These are phyloP conservation scores for Heliconius cydno DNA, from an alignment of 2,888 invertebrate genomes.

Conservation along the genomic window DNA sequence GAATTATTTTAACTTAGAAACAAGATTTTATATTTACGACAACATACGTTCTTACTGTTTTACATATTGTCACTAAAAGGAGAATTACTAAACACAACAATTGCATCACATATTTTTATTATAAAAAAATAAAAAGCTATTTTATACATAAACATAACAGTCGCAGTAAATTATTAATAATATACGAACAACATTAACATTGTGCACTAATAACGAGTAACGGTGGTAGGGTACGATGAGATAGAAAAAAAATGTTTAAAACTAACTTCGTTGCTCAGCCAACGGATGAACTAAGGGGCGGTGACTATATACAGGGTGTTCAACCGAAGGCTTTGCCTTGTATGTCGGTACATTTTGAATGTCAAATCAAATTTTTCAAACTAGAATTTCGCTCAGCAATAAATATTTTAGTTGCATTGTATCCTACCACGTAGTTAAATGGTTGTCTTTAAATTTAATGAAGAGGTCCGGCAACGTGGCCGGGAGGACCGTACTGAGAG, in stretches of 20 bases:
- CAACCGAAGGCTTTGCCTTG: slow-evolving; percentile 59
- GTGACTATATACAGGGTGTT: slow-evolving; percentile 74
- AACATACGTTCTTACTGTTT: background rate
- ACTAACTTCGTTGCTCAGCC: slow-evolving; percentile 50
- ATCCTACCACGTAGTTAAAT: slow-evolving; percentile 62
- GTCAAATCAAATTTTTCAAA: slow-evolving; percentile 12
- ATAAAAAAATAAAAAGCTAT: slow-evolving; percentile 77
- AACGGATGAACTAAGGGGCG: slow-evolving; percentile 61
- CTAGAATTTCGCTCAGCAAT: slow-evolving; percentile 59
- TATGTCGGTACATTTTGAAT: slow-evolving; percentile 33
- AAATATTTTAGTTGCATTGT: slow-evolving; percentile 60
- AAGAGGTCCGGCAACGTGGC: slow-evolving; percentile 78
- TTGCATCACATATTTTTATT: slow-evolving; percentile 76
- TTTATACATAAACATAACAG: slow-evolving; percentile 79
- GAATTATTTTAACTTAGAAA: background rate
- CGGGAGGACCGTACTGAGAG: slow-evolving; percentile 81
- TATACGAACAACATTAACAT: slow-evolving; percentile 76
- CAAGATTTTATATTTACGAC: background rate
- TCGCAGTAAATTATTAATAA: slow-evolving; percentile 74
- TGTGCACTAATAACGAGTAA: slow-evolving; percentile 81
- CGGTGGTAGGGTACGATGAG: slow-evolving; percentile 67
- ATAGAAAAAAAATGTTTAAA: slow-evolving; percentile 58
- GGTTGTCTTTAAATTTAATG: slow-evolving; percentile 62
- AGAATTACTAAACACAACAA: slow-evolving; percentile 61
- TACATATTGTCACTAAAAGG: background rate